Evolutionary conservation across 2,888 invertebrate species (phyloP).

Genomic region (Digitonthophagus gazella): DNA sequence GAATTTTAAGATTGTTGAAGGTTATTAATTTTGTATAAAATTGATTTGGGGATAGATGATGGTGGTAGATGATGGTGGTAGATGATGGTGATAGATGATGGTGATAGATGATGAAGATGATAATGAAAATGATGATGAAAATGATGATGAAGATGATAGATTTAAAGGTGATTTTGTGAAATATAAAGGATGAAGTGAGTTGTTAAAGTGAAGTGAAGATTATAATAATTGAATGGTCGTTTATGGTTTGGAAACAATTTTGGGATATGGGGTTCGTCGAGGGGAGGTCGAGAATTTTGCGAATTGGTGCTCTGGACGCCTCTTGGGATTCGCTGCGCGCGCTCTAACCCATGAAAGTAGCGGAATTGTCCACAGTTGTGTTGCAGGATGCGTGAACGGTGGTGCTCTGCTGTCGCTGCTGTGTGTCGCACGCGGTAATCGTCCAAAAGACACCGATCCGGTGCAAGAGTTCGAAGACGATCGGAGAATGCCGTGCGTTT

Average conservation of each 20-base stretch:
- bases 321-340: conserved; percentile 13
- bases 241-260: neutral
- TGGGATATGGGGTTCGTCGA: neutral
- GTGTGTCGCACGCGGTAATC: conserved; percentile 13
- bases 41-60: too few species aligned
- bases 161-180: too few species aligned
- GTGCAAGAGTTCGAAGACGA: neutral
- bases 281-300: neutral
- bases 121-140: too few species aligned
- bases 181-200: too few species aligned
- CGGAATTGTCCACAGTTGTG: conserved; percentile 18
- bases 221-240: neutral
- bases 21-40: too few species aligned
- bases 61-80: too few species aligned
- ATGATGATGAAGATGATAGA: too few species aligned
- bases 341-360: conserved; percentile 12
- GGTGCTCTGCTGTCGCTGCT: conserved; percentile 5
- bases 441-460: conserved; percentile 2
- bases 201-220: too few species aligned
- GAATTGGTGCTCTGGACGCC: conserved; percentile 10
- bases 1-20: too few species aligned
- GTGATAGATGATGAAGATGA: too few species aligned
- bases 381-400: conserved; percentile 9
- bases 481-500: neutral
- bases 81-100: too few species aligned